phyloP scores from a whole-genome alignment of 2,888 invertebrate genomes.

The Morpho helenor region DNA sequence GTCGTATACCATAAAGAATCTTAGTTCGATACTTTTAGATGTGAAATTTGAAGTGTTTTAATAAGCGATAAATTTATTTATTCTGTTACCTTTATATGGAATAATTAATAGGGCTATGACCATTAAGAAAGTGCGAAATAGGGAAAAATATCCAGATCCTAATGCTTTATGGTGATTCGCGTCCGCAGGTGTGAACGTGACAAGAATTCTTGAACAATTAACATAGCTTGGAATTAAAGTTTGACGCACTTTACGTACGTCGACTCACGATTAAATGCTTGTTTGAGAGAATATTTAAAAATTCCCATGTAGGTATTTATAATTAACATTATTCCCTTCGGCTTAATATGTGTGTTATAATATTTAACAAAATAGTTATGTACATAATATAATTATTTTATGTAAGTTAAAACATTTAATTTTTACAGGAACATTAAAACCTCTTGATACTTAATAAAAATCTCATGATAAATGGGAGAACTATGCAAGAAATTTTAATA shows the following conservation, averaged over 20 bases:
- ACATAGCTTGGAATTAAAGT: neutral
- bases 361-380: too few species aligned
- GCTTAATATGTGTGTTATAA: too few species aligned
- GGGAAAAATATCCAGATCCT: slow-evolving; percentile 16
- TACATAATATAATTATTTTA: too few species aligned
- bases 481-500: too few species aligned
- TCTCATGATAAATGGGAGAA: too few species aligned
- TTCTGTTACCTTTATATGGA: slow-evolving; percentile 35
- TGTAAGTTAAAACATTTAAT: too few species aligned
- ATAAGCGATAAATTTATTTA: slow-evolving; percentile 62
- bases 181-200: slow-evolving; percentile 7
- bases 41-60: slow-evolving; percentile 57
- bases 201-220: slow-evolving; percentile 8
- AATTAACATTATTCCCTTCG: too few species aligned
- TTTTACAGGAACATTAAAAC: too few species aligned
- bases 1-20: slow-evolving; percentile 35
- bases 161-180: slow-evolving; percentile 7
- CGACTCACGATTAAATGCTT: neutral
- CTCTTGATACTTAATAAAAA: too few species aligned
- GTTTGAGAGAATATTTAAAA: too few species aligned
- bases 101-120: slow-evolving; percentile 37
- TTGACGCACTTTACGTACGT: neutral
- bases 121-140: slow-evolving; percentile 17
- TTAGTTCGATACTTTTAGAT: slow-evolving; percentile 34
- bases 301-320: too few species aligned